These are phyloP conservation scores for Poeciliopsis gracilis DNA, from an alignment of 2,797 vertebrate species.

Conservation along the genomic window DNA sequence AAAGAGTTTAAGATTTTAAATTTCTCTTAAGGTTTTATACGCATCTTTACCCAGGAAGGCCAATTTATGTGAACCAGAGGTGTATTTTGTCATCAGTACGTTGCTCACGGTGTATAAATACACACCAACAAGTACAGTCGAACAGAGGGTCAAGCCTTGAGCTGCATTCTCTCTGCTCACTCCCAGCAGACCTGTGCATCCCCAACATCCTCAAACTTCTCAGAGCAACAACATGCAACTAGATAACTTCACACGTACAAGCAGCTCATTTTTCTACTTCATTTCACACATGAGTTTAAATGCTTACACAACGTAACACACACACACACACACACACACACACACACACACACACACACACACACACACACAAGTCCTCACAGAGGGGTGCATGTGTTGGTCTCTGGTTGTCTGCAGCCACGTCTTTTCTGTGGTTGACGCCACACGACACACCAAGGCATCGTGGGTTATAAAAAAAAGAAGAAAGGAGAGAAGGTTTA, in stretches of 20 bases:
- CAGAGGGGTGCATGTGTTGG: slow-evolving; percentile 86
- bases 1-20: not conserved
- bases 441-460: slow-evolving; percentile 97
- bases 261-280: slow-evolving; percentile 13
- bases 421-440: slow-evolving; percentile 99
- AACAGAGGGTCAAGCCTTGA: slow-evolving; percentile 88
- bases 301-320: slow-evolving; percentile 78
- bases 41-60: not conserved
- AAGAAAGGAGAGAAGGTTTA: slow-evolving; percentile 6
- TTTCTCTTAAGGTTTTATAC: not conserved
- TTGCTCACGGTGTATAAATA: not conserved
- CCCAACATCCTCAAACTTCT: slow-evolving; percentile 49
- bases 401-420: slow-evolving; percentile 98
- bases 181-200: slow-evolving; percentile 92
- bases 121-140: slow-evolving; percentile 38
- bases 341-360: slow-evolving; percentile 67
- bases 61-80: not conserved
- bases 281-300: slow-evolving; percentile 43
- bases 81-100: not conserved
- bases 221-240: slow-evolving; percentile 18
- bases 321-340: slow-evolving; percentile 70
- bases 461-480: slow-evolving; percentile 82
- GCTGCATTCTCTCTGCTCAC: slow-evolving; percentile 97
- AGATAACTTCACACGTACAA: slow-evolving; percentile 13
- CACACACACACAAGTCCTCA: slow-evolving; percentile 79